These are phyloP conservation scores for Melitaea athalia DNA, from an alignment of 2,888 invertebrate species.

Conservation along the genomic window DNA sequence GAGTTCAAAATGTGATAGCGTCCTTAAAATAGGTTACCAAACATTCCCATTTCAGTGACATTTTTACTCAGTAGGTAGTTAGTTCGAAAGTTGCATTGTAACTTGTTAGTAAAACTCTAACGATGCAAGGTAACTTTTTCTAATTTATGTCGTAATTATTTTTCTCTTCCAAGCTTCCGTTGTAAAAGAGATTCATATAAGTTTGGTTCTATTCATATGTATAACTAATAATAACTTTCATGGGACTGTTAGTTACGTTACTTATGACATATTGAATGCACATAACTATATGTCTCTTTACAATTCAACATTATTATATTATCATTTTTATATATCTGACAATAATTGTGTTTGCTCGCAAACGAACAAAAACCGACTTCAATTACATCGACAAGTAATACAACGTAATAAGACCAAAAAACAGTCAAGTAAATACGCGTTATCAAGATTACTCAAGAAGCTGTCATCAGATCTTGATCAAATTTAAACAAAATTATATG, in stretches of 20 bases:
- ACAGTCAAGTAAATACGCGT: too few relatives aligned
- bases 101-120: conserved; percentile 11
- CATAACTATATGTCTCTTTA: background rate
- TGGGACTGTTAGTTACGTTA: background rate
- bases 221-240: background rate
- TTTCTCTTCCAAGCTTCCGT: background rate
- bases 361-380: too few relatives aligned
- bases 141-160: conserved; percentile 12
- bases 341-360: too few relatives aligned
- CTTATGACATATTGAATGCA: too few relatives aligned
- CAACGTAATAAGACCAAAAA: too few relatives aligned
- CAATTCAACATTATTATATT: background rate
- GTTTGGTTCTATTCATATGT: background rate
- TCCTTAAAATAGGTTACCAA: conserved; percentile 29
- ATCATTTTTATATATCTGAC: too few relatives aligned
- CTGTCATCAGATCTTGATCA: too few relatives aligned
- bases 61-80: conserved; percentile 28
- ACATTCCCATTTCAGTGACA: conserved; percentile 21
- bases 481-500: too few relatives aligned
- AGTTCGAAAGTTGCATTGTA: conserved; percentile 26
- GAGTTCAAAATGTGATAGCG: too few relatives aligned
- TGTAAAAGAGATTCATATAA: background rate
- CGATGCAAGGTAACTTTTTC: conserved; percentile 15
- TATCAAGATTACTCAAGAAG: too few relatives aligned
- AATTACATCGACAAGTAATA: too few relatives aligned